Evolutionary conservation across 2,888 invertebrate genomes (phyloP), one percentile per base, ranked within the genome.

Genomic region (Noctua fimbriata): DNA sequence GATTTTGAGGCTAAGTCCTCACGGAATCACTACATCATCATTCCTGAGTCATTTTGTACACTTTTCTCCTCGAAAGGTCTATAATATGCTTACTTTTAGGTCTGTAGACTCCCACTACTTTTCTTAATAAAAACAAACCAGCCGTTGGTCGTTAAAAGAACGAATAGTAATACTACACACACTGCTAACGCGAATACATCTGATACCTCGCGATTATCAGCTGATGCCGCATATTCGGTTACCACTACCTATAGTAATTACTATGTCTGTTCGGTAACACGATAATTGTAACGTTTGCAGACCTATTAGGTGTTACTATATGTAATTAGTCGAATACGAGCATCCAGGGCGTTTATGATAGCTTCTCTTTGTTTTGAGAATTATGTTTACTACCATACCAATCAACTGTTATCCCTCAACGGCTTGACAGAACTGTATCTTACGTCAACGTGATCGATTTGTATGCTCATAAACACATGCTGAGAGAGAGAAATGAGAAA

Each of bases 141-240:
- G 32, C 66, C 41, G 9, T 65, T 28, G 36, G 0, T 47, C 24
- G 21, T 66, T 79, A 47, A 58, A 66, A 82, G 36, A 49, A 82
- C 47, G 14, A 52, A 44, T 60, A 81, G 32, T 47, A 58, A 66
- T n/a, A 49, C 41, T n/a, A 76, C 36, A 24, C 60, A 79, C 21
- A 58, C 5, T 63, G 65, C 49, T 60, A 76, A 10, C 36, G 36
- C 60, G 83, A 83, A 80, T 12, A 55, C 16, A 83, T 69, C 36
- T 69, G 76, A 83, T 55, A 83, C 83, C 28, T 44, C 44, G 24
- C 36, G 69, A 52, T 60, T 47, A 82, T 80, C 28, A 55, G 52
- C 80, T 63, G 77, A 76, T 69, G 49, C 24, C 58, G 52, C 24
- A 44, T 76, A 28, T 80, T 55, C 2, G 2, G 77, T 80, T 80